These are phyloP conservation scores for Cosmia trapezina DNA, from an alignment of 2,888 invertebrate genomes.

Conservation along the genomic window DNA sequence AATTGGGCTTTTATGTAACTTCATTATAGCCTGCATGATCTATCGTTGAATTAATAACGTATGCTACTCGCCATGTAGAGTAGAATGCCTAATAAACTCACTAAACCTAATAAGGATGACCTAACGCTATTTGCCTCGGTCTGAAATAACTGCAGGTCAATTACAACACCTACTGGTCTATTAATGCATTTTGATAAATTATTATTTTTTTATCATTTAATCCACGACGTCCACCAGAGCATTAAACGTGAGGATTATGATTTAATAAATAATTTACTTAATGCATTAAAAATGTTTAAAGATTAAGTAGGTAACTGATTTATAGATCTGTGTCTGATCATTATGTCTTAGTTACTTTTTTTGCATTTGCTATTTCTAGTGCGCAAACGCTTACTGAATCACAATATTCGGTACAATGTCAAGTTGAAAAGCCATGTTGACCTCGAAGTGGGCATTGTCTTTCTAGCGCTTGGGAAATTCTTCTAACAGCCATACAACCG, in stretches of 20 bases:
- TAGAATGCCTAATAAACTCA: neutral
- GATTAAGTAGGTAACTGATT: slow-evolving; percentile 1
- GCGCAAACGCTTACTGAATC: slow-evolving; percentile 38
- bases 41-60: slow-evolving; percentile 1
- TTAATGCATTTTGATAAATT: neutral
- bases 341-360: slow-evolving; percentile 1
- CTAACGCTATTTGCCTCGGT: neutral
- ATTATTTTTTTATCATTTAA: slow-evolving; percentile 1
- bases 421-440: slow-evolving; percentile 71
- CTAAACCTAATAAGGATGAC: neutral
- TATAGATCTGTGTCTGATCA: neutral
- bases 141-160: neutral
- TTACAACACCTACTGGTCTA: slow-evolving; percentile 1
- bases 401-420: slow-evolving; percentile 72
- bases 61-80: neutral
- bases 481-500: slow-evolving; percentile 51
- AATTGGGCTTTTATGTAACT: slow-evolving; percentile 36
- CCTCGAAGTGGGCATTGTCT: slow-evolving; percentile 72
- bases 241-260: neutral
- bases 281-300: neutral
- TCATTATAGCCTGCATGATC: slow-evolving; percentile 24
- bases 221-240: neutral
- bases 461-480: slow-evolving; percentile 69
- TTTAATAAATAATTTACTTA: neutral
- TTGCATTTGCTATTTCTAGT: slow-evolving; percentile 30